Evolutionary conservation across 2,888 invertebrate genomes (phyloP), one percentile per base, ranked within the genome.

Genomic region (Netelia inedita): DNA sequence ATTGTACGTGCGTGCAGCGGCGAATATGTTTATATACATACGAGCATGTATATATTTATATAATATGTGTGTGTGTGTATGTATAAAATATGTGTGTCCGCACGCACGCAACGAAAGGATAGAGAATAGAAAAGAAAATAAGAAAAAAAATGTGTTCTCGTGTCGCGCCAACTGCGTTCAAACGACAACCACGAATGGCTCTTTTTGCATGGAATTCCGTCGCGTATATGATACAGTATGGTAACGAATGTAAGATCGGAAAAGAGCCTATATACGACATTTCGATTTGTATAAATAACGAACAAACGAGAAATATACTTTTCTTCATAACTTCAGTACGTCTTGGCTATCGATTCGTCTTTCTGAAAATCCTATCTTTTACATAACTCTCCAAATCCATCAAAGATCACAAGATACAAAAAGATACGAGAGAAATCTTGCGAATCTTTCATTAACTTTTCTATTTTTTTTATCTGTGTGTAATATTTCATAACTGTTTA

Each of bases 271-370:
- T 78, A 80, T 83, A 78, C 75, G 83, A 87, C 71, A 75, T 82
- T 83, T 87, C 69, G 80, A 85, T 83, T 87, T 82, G 83, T 82
- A 82, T 79, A 85, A 85, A 86, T 79, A 82, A 81, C 69, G 82
- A 84, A 46, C 46, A 46, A 46, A 46, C 46, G 11, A 6, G 35
- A 57, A 86, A 86, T 86, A 86, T 87, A 87, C 86, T 82, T 86
- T 86, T 83, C 83, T 80, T 83, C 87, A 81, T 81, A 86, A 85
- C 74, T 76, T 71, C 55, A 61, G 43, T 46, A 19, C 21, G 23
- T 14, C 16, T 14, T 28, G 5, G n/a, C 35, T 35, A 28, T n/a
- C 3, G 11, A 19, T 21, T 57, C 35, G 11, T 9, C 28, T 23
- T 28, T 71, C 8, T 55, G 46, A 19, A 14, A 10, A 46, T 14